These are phyloP conservation scores for Glomeris maerens DNA, from an alignment of 1,140 invertebrate species.

Conservation along the genomic window DNA sequence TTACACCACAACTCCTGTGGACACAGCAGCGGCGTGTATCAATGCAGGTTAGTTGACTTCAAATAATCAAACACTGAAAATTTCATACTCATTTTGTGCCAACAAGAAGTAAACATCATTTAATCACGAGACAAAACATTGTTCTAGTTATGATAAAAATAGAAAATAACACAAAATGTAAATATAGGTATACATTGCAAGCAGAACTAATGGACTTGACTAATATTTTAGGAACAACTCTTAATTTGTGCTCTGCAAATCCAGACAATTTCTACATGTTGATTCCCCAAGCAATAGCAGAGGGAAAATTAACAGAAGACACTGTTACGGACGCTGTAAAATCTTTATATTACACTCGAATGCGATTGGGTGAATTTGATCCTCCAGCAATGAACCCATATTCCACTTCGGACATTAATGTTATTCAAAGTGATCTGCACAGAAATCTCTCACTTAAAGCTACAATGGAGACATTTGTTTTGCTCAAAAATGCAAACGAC, in stretches of 20 bases:
- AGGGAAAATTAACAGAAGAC: constrained; percentile 10
- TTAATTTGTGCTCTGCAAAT: constrained; percentile 9
- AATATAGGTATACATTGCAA: no score
- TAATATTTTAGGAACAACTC: constrained; percentile 12
- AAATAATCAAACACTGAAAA: neutral
- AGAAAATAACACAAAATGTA: neutral
- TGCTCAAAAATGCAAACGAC: constrained; percentile 24
- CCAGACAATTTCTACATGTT: constrained; percentile 2
- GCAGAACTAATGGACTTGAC: neutral
- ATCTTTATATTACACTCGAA: constrained; percentile 29
- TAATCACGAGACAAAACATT: neutral
- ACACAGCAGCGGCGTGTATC: constrained; percentile 7
- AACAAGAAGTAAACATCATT: neutral
- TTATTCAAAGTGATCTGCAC: constrained; percentile 23
- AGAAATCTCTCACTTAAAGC: constrained; percentile 19
- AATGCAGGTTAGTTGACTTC: constrained; percentile 3
- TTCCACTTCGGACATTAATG: constrained; percentile 13
- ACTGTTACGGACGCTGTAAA: constrained; percentile 18
- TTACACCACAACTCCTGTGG: neutral
- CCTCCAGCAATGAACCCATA: constrained; percentile 26
- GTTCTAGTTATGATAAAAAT: neutral
- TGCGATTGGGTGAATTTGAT: constrained; percentile 30
- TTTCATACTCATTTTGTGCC: neutral
- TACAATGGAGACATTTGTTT: constrained; percentile 24
- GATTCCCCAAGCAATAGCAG: constrained; percentile 10